Conservation (phyloP, 2,797 vertebrate species). For the Sebastes minor region DNA sequence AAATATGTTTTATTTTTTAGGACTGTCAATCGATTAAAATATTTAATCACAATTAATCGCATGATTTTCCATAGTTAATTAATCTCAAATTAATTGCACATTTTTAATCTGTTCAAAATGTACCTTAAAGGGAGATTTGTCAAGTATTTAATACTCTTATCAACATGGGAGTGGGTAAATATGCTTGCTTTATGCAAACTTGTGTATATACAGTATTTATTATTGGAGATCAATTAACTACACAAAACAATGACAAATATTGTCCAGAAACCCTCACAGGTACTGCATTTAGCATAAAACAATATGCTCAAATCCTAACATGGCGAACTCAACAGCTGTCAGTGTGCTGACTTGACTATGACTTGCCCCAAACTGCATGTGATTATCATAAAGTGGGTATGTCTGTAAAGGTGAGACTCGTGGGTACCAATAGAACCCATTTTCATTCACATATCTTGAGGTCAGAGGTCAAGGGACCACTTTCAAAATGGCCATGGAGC, state of each 20-base stretch:
- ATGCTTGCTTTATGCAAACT: too few species aligned
- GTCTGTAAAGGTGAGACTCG: too few species aligned
- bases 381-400: too few species aligned
- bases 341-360: too few species aligned
- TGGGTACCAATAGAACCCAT: too few species aligned
- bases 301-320: background rate
- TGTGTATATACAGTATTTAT: background rate
- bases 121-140: background rate
- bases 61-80: background rate
- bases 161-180: fast-evolving
- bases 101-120: background rate
- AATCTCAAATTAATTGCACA: background rate
- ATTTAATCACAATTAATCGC: fast-evolving
- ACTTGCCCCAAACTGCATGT: too few species aligned
- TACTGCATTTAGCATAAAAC: background rate
- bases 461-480: too few species aligned
- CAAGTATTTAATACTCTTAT: too few species aligned
- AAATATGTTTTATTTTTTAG: background rate
- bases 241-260: background rate
- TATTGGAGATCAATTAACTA: background rate
- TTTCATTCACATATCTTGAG: too few species aligned
- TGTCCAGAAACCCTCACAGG: background rate
- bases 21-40: background rate
- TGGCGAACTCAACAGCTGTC: too few species aligned
- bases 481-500: too few species aligned